These are phyloP conservation scores for Rhyacophila brunnea DNA, from an alignment of 1,140 invertebrate species.

Conservation along the genomic window DNA sequence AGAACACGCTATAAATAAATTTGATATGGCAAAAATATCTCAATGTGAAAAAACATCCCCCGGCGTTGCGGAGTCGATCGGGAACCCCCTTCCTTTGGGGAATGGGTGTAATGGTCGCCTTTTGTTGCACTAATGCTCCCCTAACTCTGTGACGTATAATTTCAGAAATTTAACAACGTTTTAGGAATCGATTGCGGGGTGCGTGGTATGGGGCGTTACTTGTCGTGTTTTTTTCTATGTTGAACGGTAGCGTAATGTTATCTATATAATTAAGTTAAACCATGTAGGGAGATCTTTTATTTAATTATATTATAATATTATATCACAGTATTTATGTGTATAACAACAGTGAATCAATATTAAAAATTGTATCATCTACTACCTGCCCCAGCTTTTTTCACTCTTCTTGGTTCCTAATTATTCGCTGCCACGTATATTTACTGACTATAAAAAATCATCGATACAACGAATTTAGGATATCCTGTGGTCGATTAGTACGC, in stretches of 20 bases:
- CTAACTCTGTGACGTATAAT: slow-evolving; percentile 31
- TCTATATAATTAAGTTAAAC: neutral
- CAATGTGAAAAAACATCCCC: slow-evolving; percentile 28
- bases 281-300: too few relatives aligned
- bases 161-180: slow-evolving; percentile 34
- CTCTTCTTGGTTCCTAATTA: too few relatives aligned
- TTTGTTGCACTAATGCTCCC: slow-evolving; percentile 36
- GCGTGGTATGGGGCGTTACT: neutral
- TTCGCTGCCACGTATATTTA: too few relatives aligned
- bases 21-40: slow-evolving; percentile 20
- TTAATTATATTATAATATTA: too few relatives aligned
- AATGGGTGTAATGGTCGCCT: slow-evolving; percentile 34
- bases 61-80: slow-evolving; percentile 15
- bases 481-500: too few relatives aligned
- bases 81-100: slow-evolving; percentile 15
- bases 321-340: too few relatives aligned
- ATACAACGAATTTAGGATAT: too few relatives aligned
- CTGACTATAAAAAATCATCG: too few relatives aligned
- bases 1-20: neutral
- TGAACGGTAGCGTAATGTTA: neutral
- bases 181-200: slow-evolving; percentile 22
- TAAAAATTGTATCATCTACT: too few relatives aligned
- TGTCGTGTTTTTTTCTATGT: slow-evolving; percentile 1
- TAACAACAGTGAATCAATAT: too few relatives aligned
- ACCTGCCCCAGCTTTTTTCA: too few relatives aligned